phyloP scores from a whole-genome alignment of 2,113 vertebrate species.

The Erythrocercus mccallii region DNA sequence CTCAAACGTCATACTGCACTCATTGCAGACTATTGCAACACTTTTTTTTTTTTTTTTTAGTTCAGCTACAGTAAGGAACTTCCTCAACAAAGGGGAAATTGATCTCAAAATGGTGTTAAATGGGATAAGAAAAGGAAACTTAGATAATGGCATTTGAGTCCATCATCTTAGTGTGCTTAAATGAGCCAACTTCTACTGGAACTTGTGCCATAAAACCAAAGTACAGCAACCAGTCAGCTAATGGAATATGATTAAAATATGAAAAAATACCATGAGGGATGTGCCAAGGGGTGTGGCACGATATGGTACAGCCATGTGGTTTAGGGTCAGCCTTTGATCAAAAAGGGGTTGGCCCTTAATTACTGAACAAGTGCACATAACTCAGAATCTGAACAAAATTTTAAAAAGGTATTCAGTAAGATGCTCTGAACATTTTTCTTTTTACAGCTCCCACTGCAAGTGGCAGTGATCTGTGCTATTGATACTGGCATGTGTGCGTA shows the following conservation, averaged over 20 bases:
- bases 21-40: not conserved
- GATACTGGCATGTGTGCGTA: accelerated
- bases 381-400: not conserved
- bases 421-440: not conserved
- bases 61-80: not conserved
- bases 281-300: not conserved
- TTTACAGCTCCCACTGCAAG: not conserved
- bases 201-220: not conserved
- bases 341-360: not conserved
- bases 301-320: not conserved
- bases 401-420: not conserved
- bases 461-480: not conserved
- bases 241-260: not conserved
- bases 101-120: not conserved
- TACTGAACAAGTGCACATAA: not conserved
- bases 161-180: not conserved
- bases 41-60: not conserved
- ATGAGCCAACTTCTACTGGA: not conserved
- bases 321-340: not conserved
- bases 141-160: not conserved
- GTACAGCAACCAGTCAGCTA: not conserved
- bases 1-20: not conserved
- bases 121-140: not conserved
- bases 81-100: not conserved
- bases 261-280: not conserved